Conservation (phyloP, 2,797 vertebrate genomes). For the Poecilia wingei region DNA sequence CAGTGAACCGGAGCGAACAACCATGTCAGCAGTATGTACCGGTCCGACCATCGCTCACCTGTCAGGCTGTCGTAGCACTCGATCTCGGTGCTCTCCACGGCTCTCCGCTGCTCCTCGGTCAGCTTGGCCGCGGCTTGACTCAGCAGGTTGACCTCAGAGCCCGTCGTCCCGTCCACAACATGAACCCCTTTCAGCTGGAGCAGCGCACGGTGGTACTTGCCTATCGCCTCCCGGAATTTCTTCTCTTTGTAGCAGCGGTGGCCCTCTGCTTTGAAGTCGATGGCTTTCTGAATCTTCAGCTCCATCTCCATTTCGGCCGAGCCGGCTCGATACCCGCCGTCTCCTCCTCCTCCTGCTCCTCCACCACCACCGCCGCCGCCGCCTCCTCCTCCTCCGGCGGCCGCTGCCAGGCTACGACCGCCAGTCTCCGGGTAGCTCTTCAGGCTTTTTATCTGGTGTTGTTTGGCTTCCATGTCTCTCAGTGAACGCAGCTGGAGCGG, state of each 20-base stretch:
- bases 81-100: constrained; percentile 91
- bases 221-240: constrained; percentile 94
- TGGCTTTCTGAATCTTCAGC: constrained; percentile 87
- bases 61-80: constrained; percentile 94
- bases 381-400: constrained; percentile 58
- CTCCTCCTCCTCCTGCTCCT: constrained; percentile 64
- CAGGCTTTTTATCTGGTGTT: constrained; percentile 80
- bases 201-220: constrained; percentile 92
- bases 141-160: constrained; percentile 83
- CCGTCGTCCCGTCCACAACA: constrained; percentile 78
- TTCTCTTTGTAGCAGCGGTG: constrained; percentile 94
- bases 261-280: constrained; percentile 92
- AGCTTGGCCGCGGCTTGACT: constrained; percentile 78
- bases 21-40: constrained; percentile 27
- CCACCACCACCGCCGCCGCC: constrained; percentile 23
- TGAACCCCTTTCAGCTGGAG: constrained; percentile 90
- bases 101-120: constrained; percentile 88
- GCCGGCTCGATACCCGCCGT: constrained; percentile 61
- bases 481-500: constrained; percentile 70
- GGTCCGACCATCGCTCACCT: constrained; percentile 75
- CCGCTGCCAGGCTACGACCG: constrained; percentile 80
- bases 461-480: constrained; percentile 84
- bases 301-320: constrained; percentile 85
- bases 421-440: constrained; percentile 84
- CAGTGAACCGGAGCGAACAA: constrained; percentile 49